Base-by-base conservation (phyloP, 1,140 invertebrate species). In the Drosophila lowei region DNA sequence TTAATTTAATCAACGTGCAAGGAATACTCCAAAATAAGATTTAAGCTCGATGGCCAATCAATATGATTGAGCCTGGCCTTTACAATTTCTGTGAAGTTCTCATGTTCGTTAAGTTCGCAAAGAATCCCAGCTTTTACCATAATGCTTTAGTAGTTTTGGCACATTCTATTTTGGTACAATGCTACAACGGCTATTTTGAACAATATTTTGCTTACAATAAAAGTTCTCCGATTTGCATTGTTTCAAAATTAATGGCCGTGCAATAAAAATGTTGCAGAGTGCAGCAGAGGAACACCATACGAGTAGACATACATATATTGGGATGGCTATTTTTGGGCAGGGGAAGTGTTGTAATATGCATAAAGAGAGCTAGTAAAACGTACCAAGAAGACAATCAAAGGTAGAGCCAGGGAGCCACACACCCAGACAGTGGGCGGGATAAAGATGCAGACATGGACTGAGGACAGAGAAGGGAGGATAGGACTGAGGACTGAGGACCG, bases 321-420 rank as follows among this genome's bases (percentile, higher is more conserved):
- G 28, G 44, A 28, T 50, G 15, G 16, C 18, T 59, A 68, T 58
- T 70, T 59, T 58, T 15, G 43, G 41, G 38, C 52, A 47, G 43
- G 30, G 16, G 15, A 18, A 30, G 54, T 73, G 38, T 72, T 62
- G 46, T 58, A 80, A 76, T 58, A 65, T 70, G 48, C 16, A 59
- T 47, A 34, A 46, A 62, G 3, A 15, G 13, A 48, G 41, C 34
- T 38, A 43, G 43, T 46, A 28, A 44, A 55, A 74, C 49, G 75
- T 74, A 72, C 57, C 78, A 54, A 78, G 44, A 25, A 44, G 28
- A 54, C 44, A 43, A 23, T 28, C 58, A 15, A 54, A 48, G 34
- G 28, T 52, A 58, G 16, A 28, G 21, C 15, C 8, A 56, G 18
- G 5, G 0, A 25, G 23, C 23, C 5, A 0, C 4, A 6, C 23